Evolutionary conservation across 2,888 invertebrate genomes (phyloP), one percentile per base, ranked within the genome.

Genomic region (Nysson spinosus): DNA sequence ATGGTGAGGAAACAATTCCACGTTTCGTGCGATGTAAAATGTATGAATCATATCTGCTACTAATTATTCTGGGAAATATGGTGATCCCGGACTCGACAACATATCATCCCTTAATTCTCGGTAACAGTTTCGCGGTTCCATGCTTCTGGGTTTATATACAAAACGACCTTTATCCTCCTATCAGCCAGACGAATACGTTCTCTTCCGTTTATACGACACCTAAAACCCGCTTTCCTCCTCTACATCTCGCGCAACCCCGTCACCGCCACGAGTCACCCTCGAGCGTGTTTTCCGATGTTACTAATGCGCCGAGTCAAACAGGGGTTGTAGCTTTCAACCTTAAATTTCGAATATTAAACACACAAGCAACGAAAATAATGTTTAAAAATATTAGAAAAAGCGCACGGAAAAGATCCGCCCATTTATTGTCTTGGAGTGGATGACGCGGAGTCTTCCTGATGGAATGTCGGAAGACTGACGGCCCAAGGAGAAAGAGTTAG

Each of bases 391-490:
- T n/a, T n/a, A n/a, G n/a, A n/a, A n/a, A n/a, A n/a, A n/a, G n/a
- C n/a, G n/a, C n/a, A n/a, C n/a, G n/a, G n/a, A n/a, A n/a, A n/a
- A n/a, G n/a, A n/a, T n/a, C n/a, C n/a, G n/a, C n/a, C n/a, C n/a
- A n/a, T n/a, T n/a, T n/a, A n/a, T n/a, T n/a, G n/a, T n/a, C n/a
- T n/a, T n/a, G n/a, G n/a, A n/a, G n/a, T n/a, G n/a, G n/a, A n/a
- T n/a, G n/a, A n/a, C n/a, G n/a, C n/a, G n/a, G n/a, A n/a, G n/a
- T 64, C 62, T 63, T 64, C 42, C 54, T 50, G 64, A 64, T 64
- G 64, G 60, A 68, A 61, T 49, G 61, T 56, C 19, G 51, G 55
- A 44, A 56, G 40, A 9, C 6, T 28, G 44, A 22, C 11, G 24
- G 39, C n/a, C n/a, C 12, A 12, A n/a, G 14, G 26, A 42, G 39